Evolutionary conservation across 2,113 vertebrate species (phyloP).

Genomic region (Kryptolebias marmoratus): DNA sequence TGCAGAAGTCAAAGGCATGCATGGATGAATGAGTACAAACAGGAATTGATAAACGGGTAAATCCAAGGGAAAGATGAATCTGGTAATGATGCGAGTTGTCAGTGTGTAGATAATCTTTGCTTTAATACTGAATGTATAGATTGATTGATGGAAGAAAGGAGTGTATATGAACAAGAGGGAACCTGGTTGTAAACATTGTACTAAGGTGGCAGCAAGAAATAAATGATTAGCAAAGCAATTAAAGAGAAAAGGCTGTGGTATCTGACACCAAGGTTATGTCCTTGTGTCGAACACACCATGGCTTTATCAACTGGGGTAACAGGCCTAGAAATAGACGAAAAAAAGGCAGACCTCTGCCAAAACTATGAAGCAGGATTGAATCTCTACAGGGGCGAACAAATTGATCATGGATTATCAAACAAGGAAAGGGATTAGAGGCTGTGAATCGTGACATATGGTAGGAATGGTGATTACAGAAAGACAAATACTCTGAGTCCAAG

Average conservation of each 20-base stretch:
- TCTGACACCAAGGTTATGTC: conserved; percentile 59
- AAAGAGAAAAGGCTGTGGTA: conserved; percentile 14
- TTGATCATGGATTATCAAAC: conserved; percentile 23
- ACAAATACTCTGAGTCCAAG: neutral
- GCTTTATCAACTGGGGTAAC: conserved; percentile 33
- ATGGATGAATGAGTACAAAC: conserved; percentile 19
- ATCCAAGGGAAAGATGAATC: neutral
- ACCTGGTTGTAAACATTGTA: conserved; percentile 54
- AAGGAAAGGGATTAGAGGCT: conserved; percentile 24
- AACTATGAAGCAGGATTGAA: conserved; percentile 10
- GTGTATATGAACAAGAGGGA: conserved; percentile 41
- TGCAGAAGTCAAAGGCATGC: conserved; percentile 30
- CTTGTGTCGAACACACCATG: conserved; percentile 41
- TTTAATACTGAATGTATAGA: conserved; percentile 28
- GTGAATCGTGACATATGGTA: neutral
- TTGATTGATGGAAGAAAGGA: conserved; percentile 35
- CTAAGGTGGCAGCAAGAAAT: conserved; percentile 29
- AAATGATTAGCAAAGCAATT: conserved; percentile 30
- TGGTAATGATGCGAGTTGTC: conserved; percentile 38
- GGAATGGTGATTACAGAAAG: neutral
- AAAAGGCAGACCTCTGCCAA: neutral
- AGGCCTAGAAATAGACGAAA: conserved; percentile 1
- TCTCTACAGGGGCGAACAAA: conserved; percentile 1
- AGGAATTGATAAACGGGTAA: conserved; percentile 36
- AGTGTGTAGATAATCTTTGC: conserved; percentile 50